Percentiles rank a stretch among this genome's conserved stretches.
These are phyloP conservation scores for Balearica regulorum DNA, from an alignment of 2,797 vertebrate genomes.

Conservation along the genomic window DNA sequence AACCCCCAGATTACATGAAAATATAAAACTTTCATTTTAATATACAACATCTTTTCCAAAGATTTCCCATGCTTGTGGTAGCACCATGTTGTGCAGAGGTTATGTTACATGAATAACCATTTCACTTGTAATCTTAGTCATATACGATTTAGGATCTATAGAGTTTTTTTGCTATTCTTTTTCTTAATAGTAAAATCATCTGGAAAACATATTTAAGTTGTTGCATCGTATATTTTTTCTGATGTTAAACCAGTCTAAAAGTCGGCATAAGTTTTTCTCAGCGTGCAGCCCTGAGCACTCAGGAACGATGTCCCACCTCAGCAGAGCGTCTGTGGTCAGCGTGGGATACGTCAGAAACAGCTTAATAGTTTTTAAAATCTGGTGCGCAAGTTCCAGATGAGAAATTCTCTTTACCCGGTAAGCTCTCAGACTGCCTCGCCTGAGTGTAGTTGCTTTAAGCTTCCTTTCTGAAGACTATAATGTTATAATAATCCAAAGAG, in stretches of 20 bases:
- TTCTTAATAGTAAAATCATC: not conserved
- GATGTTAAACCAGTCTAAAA: not conserved
- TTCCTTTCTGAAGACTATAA: not conserved
- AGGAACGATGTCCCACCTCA: not conserved
- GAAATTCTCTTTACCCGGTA: not conserved
- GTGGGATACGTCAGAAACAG: not conserved
- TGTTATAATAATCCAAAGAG: not conserved
- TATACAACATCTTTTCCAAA: not conserved
- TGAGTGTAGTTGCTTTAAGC: not conserved
- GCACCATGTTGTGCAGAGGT: not conserved
- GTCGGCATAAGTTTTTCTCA: not conserved
- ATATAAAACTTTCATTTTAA: not conserved
- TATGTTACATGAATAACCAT: not conserved
- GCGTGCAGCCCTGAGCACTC: not conserved
- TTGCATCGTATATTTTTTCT: not conserved
- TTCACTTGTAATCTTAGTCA: not conserved
- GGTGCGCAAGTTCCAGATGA: not conserved
- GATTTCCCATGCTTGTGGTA: not conserved
- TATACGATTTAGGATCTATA: not conserved
- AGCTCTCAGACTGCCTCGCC: not conserved
- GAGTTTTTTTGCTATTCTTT: not conserved
- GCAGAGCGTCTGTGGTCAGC: not conserved
- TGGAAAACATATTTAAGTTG: not conserved
- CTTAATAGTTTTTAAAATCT: not conserved
- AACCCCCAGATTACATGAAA: not conserved